phyloP scores from a whole-genome alignment of 2,113 vertebrate species.

The Anseranas semipalmata region DNA sequence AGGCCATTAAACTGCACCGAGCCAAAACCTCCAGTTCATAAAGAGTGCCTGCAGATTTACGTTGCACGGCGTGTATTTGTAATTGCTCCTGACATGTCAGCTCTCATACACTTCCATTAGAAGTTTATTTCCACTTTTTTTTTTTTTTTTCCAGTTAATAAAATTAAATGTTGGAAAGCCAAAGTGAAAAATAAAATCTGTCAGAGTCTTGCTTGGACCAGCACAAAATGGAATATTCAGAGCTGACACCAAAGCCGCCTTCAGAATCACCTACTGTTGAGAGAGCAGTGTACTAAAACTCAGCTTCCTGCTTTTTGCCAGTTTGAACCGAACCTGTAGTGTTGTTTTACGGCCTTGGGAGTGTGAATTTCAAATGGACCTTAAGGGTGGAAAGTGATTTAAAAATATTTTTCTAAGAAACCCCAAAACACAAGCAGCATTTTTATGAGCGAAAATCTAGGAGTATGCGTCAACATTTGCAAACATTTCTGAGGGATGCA shows the following conservation, averaged over 20 bases:
- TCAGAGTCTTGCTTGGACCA: neutral
- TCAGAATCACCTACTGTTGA: slow-evolving; percentile 49
- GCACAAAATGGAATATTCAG: slow-evolving; percentile 14
- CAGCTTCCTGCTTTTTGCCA: slow-evolving; percentile 37
- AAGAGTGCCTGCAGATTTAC: neutral
- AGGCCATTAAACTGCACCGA: neutral
- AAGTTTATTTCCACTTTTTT: slow-evolving; percentile 15
- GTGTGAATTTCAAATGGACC: slow-evolving; percentile 51
- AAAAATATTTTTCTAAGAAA: slow-evolving; percentile 65
- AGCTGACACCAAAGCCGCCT: slow-evolving; percentile 35
- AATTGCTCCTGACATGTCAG: neutral
- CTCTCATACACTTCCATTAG: neutral
- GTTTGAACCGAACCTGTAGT: slow-evolving; percentile 1
- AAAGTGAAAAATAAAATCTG: neutral
- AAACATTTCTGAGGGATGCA: slow-evolving; percentile 48
- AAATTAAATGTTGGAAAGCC: slow-evolving; percentile 22
- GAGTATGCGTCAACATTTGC: slow-evolving; percentile 50
- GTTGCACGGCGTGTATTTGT: neutral
- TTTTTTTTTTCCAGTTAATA: slow-evolving; percentile 11
- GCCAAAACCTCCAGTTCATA: neutral
- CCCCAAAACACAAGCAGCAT: slow-evolving; percentile 57
- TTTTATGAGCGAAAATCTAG: slow-evolving; percentile 57
- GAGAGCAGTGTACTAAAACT: neutral
- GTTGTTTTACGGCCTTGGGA: slow-evolving; percentile 44
- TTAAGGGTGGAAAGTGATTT: slow-evolving; percentile 61